phyloP scores from a whole-genome alignment of 2,888 invertebrate species.

The Drosophila birchii region DNA sequence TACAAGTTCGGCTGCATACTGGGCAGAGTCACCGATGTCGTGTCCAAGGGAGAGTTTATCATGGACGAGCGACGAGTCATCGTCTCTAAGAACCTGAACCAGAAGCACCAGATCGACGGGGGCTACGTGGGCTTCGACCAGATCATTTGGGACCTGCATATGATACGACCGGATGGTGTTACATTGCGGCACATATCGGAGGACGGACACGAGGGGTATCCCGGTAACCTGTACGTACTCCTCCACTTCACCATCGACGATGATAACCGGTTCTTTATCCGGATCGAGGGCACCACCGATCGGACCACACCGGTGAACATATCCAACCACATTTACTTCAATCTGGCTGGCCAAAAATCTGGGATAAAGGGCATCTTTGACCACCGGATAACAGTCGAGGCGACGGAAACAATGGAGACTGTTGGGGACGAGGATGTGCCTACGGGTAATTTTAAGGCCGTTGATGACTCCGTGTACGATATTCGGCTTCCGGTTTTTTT shows the following conservation, averaged over 20 bases:
- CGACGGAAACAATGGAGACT: slow-evolving; percentile 90
- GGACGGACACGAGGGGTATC: slow-evolving; percentile 94
- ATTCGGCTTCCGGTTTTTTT: slow-evolving; percentile 89
- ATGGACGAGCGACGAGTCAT: slow-evolving; percentile 89
- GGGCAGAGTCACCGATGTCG: slow-evolving; percentile 93
- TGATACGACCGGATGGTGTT: slow-evolving; percentile 84
- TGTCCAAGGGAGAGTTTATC: slow-evolving; percentile 89
- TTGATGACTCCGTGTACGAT: slow-evolving; percentile 90
- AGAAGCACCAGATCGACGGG: slow-evolving; percentile 91
- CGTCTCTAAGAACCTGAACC: slow-evolving; percentile 89
- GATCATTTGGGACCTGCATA: slow-evolving; percentile 87
- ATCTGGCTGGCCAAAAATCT: slow-evolving; percentile 91
- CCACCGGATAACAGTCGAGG: slow-evolving; percentile 90
- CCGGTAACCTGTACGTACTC: slow-evolving; percentile 91
- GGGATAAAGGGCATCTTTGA: slow-evolving; percentile 88
- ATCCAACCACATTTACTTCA: slow-evolving; percentile 95
- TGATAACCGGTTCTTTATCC: slow-evolving; percentile 90
- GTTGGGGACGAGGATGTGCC: slow-evolving; percentile 88
- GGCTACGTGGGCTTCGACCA: slow-evolving; percentile 93
- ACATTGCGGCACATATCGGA: slow-evolving; percentile 90
- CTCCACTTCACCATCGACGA: slow-evolving; percentile 90
- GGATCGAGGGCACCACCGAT: slow-evolving; percentile 90
- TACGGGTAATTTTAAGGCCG: slow-evolving; percentile 89
- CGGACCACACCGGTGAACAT: slow-evolving; percentile 94
- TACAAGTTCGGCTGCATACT: slow-evolving; percentile 94